Percentiles rank a stretch among this genome's conserved stretches.
These are phyloP conservation scores for Meles meles DNA, from an alignment of 2,113 vertebrate genomes.

Conservation along the genomic window DNA sequence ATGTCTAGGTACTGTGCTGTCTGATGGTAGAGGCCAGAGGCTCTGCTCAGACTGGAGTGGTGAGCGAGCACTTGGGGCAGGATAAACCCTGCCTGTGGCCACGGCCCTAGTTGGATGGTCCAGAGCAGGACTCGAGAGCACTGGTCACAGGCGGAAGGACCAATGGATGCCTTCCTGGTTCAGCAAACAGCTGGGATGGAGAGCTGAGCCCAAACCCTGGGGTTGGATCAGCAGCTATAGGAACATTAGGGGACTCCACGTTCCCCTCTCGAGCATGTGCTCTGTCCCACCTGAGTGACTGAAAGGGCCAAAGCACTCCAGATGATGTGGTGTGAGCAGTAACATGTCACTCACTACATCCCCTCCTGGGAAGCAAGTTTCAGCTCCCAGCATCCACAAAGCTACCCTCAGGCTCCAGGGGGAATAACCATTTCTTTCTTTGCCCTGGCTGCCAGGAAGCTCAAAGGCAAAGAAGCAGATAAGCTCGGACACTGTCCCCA, in stretches of 20 bases:
- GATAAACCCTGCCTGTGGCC: background rate
- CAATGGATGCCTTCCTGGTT: too few relatives aligned
- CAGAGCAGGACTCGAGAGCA: background rate
- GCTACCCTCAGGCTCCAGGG: background rate
- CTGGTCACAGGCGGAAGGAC: too few relatives aligned
- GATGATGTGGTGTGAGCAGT: background rate
- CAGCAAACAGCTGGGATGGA: background rate
- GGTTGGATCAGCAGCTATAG: background rate
- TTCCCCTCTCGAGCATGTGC: fast-evolving
- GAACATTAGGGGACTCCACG: background rate
- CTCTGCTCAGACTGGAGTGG: background rate
- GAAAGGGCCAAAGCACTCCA: background rate
- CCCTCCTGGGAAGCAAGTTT: background rate
- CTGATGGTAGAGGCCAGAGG: background rate
- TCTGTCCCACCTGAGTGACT: background rate
- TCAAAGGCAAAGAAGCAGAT: background rate
- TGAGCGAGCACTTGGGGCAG: background rate
- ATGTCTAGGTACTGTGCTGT: background rate
- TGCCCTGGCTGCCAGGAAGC: background rate
- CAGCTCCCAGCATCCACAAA: background rate
- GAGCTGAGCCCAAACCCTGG: background rate
- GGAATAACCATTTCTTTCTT: background rate
- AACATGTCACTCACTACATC: background rate
- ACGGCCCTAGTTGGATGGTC: background rate
- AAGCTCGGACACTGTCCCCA: background rate